phyloP scores from a whole-genome alignment of 1,140 invertebrate genomes.

The Nautilus pompilius region DNA sequence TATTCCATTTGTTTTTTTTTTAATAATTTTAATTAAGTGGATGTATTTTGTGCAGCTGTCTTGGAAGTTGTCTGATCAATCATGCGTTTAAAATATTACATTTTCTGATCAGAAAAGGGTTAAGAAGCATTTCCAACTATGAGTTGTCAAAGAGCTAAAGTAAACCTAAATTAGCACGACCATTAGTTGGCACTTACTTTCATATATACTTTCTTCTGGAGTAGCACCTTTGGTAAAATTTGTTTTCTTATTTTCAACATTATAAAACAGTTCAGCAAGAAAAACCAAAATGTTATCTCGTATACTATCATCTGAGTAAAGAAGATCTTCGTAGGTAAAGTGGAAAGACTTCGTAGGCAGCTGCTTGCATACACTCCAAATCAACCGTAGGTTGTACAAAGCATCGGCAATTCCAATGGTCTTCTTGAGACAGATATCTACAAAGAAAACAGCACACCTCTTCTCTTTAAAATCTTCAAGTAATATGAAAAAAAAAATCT shows the following conservation, averaged over 20 bases:
- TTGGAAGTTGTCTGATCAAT: too few species aligned
- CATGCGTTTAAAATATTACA: too few species aligned
- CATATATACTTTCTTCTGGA: neutral
- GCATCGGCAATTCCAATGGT: constrained; percentile 74
- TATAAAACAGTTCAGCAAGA: constrained; percentile 92
- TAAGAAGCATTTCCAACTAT: too few species aligned
- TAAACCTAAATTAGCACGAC: too few species aligned
- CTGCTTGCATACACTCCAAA: constrained; percentile 79
- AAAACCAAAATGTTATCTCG: constrained; percentile 86
- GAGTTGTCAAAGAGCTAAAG: too few species aligned
- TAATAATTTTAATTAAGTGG: too few species aligned
- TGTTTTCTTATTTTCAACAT: constrained; percentile 67
- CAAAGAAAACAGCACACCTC: constrained; percentile 19
- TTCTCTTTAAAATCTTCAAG: neutral
- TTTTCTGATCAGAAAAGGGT: too few species aligned
- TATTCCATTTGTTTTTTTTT: too few species aligned
- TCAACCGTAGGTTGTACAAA: constrained; percentile 87
- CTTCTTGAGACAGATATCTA: constrained; percentile 59
- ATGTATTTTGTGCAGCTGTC: too few species aligned
- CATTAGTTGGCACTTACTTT: constrained; percentile 10
- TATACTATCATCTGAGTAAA: constrained; percentile 79
- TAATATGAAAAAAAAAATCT: neutral
- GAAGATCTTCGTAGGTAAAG: constrained; percentile 92
- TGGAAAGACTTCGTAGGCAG: constrained; percentile 90
- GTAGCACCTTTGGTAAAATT: constrained; percentile 8